A percentile compares a stretch with the other conserved stretches of the same genome.
Conservation (phyloP, 2,797 vertebrate species). For the Tolypeutes matacus region DNA sequence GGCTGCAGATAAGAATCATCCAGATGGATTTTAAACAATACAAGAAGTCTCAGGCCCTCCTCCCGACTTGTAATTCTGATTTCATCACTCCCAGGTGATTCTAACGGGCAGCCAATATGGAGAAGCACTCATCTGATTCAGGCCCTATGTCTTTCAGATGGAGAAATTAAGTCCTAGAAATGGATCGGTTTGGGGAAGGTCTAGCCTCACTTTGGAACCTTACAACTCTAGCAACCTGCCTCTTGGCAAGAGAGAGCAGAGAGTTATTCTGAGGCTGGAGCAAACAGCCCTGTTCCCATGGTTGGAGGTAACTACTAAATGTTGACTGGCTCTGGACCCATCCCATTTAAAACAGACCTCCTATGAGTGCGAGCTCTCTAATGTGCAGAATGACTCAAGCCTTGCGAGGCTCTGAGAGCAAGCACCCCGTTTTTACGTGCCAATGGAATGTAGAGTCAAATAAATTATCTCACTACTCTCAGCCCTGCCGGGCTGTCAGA, state of each 20-base stretch:
- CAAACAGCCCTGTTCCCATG: not conserved
- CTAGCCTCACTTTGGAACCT: not conserved
- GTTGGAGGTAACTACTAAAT: not conserved
- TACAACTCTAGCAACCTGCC: not conserved
- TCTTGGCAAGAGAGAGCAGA: not conserved
- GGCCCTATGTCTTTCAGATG: not conserved
- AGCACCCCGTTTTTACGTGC: not conserved
- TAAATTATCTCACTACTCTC: not conserved
- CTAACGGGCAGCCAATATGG: not conserved
- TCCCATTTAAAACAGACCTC: not conserved
- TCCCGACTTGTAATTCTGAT: not conserved
- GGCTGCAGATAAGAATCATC: not conserved
- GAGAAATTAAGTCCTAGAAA: not conserved
- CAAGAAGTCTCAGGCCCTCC: not conserved
- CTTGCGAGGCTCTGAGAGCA: not conserved
- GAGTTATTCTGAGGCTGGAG: not conserved
- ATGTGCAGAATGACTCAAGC: not conserved
- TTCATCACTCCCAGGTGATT: not conserved
- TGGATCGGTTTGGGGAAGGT: not conserved
- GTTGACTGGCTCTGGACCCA: not conserved
- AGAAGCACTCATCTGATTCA: not conserved
- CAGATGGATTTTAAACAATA: not conserved
- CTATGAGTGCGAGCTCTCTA: not conserved
- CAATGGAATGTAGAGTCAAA: not conserved
- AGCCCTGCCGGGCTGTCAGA: not conserved